Base-by-base conservation (phyloP, 2,888 invertebrate species). In the Brachycybe producta region DNA sequence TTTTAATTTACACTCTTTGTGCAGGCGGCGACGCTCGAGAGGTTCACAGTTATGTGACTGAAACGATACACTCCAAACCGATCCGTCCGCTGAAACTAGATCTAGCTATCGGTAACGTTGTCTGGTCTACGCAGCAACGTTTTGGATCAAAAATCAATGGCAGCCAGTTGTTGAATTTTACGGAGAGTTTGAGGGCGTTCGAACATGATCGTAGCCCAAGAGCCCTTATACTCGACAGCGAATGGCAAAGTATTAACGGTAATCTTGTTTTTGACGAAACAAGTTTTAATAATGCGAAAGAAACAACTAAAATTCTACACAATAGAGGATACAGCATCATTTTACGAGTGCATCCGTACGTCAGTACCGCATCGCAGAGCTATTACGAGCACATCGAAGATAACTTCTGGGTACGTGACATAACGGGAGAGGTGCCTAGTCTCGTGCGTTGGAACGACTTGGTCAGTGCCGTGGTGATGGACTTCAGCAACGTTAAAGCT, bases 261-360 rank as follows among this genome's bases (percentile, higher is more conserved):
- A 91, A 94, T 65, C 78, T 90, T 43, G 74, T 77, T 0, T 77
- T 94, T n/a, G 88, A 94, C 64, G 70, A 70, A 0, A 71, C 69
- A 26, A 71, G 87, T 52, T 92, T 92, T 62, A 17, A 27, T 5
- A 80, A 80, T 0, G 73, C 87, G 57, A 79, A 80, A 51, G 78
- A 80, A 51, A 83, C 83, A 2, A 79, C 88, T 5, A 80, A 83
- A 58, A 81, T 84, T 46, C 73, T 90, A 32, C 82, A 82, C 56
- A 73, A 88, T 28, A 72, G 87, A 55, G 88, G 88, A 1, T 92
- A 91, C 57, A 78, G 84, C 61, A 80, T 92, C 13, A 84, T 83
- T 0, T 79, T 92, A 57, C 82, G 86, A n/a, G 76, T 91, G 0
- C 88, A 90, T 62, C 91, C 92, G 0, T 92, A 86, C 63, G 80